These are phyloP conservation scores for Pilophorus perplexus DNA, from an alignment of 2,888 invertebrate genomes.

Conservation along the genomic window DNA sequence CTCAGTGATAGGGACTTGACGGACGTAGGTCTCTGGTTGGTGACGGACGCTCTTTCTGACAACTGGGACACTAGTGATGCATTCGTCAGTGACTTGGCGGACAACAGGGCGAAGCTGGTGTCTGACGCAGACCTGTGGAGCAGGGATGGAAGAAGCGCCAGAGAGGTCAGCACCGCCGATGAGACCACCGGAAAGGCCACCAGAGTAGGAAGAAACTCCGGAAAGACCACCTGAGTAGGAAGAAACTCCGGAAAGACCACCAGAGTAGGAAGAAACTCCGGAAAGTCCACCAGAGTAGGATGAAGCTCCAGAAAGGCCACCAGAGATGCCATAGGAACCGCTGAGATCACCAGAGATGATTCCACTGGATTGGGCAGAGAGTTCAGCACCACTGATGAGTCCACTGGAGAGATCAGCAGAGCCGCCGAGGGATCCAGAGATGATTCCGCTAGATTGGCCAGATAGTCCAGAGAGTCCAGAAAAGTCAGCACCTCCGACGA, in stretches of 20 bases:
- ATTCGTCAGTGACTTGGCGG: constrained; percentile 45
- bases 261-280: neutral
- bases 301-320: neutral
- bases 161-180: neutral
- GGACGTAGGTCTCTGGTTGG: constrained; percentile 41
- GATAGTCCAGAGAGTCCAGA: neutral
- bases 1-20: constrained; percentile 43
- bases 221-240: neutral
- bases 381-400: neutral
- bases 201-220: no score
- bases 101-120: constrained; percentile 42
- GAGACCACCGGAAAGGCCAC: constrained; percentile 6
- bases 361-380: neutral
- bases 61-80: constrained; percentile 43
- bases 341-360: neutral
- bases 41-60: constrained; percentile 42
- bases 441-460: neutral
- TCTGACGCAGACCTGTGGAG: constrained; percentile 28
- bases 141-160: neutral
- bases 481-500: no score
- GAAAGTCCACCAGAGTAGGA: neutral
- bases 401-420: no score
- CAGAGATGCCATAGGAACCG: neutral
- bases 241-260: no score
- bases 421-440: neutral